phyloP scores from a whole-genome alignment of 1,140 invertebrate genomes.

The Liolophura sinensis region DNA sequence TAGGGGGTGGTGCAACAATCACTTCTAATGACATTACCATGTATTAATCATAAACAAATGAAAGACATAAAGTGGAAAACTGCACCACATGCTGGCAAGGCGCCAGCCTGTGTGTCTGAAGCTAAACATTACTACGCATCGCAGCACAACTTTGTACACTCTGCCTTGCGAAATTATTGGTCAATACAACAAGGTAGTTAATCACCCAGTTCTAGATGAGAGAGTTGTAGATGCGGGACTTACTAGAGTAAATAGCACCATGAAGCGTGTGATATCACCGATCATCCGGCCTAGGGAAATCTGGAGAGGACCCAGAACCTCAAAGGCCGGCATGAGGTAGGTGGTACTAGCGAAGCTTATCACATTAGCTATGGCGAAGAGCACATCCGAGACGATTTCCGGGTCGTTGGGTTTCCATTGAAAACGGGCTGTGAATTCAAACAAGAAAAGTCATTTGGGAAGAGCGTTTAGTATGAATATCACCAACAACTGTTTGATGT shows the following conservation, averaged over 20 bases:
- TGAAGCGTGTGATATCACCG: conserved; percentile 58
- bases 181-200: not conserved
- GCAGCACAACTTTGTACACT: too few relatives aligned
- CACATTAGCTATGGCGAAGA: conserved; percentile 59
- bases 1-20: too few relatives aligned
- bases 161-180: too few relatives aligned
- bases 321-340: conserved; percentile 59
- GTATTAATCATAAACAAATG: too few relatives aligned
- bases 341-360: conserved; percentile 58
- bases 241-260: conserved; percentile 57
- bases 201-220: not conserved
- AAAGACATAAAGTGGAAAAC: too few relatives aligned
- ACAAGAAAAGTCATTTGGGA: not conserved
- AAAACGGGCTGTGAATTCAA: conserved; percentile 48
- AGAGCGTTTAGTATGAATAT: not conserved
- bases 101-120: too few relatives aligned
- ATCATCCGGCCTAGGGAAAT: conserved; percentile 59
- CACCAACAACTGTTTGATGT: not conserved
- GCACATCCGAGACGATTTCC: conserved; percentile 57
- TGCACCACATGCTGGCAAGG: too few relatives aligned
- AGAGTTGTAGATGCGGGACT: conserved; percentile 16
- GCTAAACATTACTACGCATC: too few relatives aligned
- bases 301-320: conserved; percentile 58
- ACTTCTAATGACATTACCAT: too few relatives aligned
- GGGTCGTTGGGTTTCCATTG: conserved; percentile 56